Percentiles rank a stretch among this genome's conserved stretches.
Evolutionary conservation across 2,888 invertebrate species (phyloP).

Genomic region (Folsomia manolachei): DNA sequence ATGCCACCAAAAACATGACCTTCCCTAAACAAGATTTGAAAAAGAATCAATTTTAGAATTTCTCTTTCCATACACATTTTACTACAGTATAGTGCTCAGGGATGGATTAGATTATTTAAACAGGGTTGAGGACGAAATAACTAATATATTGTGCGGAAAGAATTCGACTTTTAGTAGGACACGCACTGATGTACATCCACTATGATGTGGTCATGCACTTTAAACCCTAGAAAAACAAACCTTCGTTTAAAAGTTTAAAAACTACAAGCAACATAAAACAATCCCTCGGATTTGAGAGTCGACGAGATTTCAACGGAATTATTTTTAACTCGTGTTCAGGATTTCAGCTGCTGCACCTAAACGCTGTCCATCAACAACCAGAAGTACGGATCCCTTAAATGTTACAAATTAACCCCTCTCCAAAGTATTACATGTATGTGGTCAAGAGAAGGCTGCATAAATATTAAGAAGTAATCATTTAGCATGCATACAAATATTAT

Average conservation of each 20-base stretch:
- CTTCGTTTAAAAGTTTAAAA: conserved; percentile 2
- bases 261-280: background rate
- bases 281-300: background rate
- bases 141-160: too few species aligned
- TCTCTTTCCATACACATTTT: background rate
- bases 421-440: background rate
- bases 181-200: background rate
- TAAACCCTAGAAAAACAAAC: background rate
- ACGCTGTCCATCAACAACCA: conserved; percentile 18
- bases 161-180: too few species aligned
- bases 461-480: too few species aligned
- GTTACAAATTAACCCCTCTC: background rate
- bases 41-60: too few species aligned
- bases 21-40: too few species aligned
- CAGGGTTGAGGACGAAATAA: too few species aligned
- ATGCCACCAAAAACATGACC: too few species aligned
- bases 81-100: background rate
- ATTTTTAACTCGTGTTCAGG: conserved; percentile 21
- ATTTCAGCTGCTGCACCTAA: conserved; percentile 22
- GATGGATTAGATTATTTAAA: background rate
- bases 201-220: conserved; percentile 2
- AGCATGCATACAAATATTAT: too few species aligned
- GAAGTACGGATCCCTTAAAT: background rate
- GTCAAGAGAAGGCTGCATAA: too few species aligned
- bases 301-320: conserved; percentile 9